A percentile compares a stretch with the other conserved stretches of the same genome.
Evolutionary conservation across 2,888 invertebrate genomes (phyloP).

Genomic region (Scelioninae gen. 2): DNA sequence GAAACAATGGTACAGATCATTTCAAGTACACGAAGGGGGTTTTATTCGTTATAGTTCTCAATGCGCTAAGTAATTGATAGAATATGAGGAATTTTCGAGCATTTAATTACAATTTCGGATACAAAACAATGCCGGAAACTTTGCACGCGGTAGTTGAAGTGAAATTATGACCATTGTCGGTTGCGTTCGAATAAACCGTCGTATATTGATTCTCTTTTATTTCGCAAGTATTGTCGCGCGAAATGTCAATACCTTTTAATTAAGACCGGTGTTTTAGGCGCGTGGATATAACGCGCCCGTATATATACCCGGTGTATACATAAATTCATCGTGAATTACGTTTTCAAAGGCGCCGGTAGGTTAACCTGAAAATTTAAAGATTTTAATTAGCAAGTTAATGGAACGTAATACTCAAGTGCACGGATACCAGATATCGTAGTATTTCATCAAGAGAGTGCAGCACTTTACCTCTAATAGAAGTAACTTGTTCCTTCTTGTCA

Average conservation of each 20-base stretch:
- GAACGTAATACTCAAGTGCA: background rate
- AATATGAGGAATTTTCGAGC: constrained; percentile 37
- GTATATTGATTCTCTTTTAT: constrained; percentile 1
- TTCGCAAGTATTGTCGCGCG: background rate
- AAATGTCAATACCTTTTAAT: constrained; percentile 8
- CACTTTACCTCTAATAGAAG: constrained; percentile 27
- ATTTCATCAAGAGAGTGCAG: constrained; percentile 34
- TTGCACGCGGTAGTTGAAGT: constrained; percentile 3
- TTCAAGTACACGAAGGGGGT: background rate
- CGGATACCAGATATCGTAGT: constrained; percentile 18
- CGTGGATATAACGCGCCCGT: background rate
- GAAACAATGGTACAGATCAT: constrained; percentile 2
- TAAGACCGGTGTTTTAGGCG: constrained; percentile 7
- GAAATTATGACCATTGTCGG: constrained; percentile 14
- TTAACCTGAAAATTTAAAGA: constrained; percentile 26
- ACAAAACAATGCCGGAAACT: constrained; percentile 17
- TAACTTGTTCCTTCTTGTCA: constrained; percentile 24
- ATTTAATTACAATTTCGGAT: constrained; percentile 24
- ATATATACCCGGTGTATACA: constrained; percentile 11
- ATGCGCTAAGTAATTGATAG: constrained; percentile 17
- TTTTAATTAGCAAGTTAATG: constrained; percentile 36
- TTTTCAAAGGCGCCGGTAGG: background rate
- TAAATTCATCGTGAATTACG: constrained; percentile 17
- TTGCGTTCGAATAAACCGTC: constrained; percentile 12
- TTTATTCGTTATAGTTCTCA: constrained; percentile 21